A percentile compares a stretch with the other conserved stretches of the same genome.
phyloP scores from a whole-genome alignment of 2,888 invertebrate genomes.

The Agrochola litura region DNA sequence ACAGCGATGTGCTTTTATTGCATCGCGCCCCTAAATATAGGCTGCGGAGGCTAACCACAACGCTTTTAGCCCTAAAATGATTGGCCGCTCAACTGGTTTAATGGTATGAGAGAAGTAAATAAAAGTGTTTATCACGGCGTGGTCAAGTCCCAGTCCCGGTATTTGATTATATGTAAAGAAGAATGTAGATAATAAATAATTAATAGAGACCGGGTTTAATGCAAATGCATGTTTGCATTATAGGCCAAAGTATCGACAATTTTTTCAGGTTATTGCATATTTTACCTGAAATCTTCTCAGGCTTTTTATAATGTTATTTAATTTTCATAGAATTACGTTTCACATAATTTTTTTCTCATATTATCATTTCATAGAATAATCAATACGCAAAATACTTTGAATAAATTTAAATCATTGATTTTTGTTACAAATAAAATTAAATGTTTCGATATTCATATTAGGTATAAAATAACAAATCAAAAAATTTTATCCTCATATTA shows the following conservation, averaged over 20 bases:
- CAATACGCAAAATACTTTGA: too few relatives aligned
- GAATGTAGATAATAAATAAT: not conserved
- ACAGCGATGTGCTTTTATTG: conserved; percentile 89
- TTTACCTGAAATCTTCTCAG: not conserved
- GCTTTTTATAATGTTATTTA: not conserved
- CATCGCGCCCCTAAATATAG: conserved; percentile 89
- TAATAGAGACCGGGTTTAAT: not conserved
- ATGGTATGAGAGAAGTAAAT: conserved; percentile 67
- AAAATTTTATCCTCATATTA: too few relatives aligned
- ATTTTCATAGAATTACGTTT: too few relatives aligned
- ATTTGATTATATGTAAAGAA: not conserved
- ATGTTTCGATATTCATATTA: too few relatives aligned
- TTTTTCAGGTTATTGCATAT: not conserved
- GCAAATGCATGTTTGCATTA: not conserved
- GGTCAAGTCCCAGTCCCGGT: not conserved
- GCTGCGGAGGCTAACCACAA: conserved; percentile 82
- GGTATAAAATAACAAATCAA: too few relatives aligned
- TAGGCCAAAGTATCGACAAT: not conserved
- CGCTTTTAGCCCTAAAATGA: conserved; percentile 84
- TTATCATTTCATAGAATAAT: too few relatives aligned
- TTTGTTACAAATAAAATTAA: too few relatives aligned
- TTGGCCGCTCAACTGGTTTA: conserved; percentile 78
- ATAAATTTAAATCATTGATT: too few relatives aligned
- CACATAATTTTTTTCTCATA: too few relatives aligned
- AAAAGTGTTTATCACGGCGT: conserved; percentile 43